These are phyloP conservation scores for Eidolon helvum DNA, from an alignment of 2,113 vertebrate genomes.

Conservation along the genomic window DNA sequence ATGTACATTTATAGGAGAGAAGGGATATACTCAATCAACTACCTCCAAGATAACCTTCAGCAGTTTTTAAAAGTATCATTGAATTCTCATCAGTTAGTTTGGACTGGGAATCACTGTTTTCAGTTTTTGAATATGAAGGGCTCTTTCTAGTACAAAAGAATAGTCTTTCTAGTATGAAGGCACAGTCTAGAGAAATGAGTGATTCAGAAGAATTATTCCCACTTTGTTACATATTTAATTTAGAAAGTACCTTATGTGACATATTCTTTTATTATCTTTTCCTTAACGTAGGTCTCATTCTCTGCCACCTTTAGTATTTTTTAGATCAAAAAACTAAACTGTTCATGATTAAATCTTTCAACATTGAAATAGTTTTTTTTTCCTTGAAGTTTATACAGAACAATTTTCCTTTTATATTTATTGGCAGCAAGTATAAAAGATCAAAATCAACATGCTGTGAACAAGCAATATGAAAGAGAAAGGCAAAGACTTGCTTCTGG, in stretches of 20 bases:
- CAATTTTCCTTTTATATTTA: constrained; percentile 64
- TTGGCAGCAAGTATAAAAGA: constrained; percentile 82
- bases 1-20: neutral
- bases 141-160: neutral
- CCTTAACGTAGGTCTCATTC: neutral
- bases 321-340: constrained; percentile 41
- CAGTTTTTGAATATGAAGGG: neutral
- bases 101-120: neutral
- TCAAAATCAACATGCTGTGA: constrained; percentile 84
- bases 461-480: constrained; percentile 88
- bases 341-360: constrained; percentile 32
- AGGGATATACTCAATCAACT: neutral
- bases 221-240: constrained; percentile 24
- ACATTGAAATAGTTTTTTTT: constrained; percentile 22
- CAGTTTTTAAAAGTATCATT: neutral
- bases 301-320: neutral
- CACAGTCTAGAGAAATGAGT: neutral
- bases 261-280: neutral
- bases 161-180: neutral
- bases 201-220: constrained; percentile 18
- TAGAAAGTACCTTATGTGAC: neutral
- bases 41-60: neutral
- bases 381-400: constrained; percentile 38
- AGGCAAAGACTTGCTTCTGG: constrained; percentile 83
- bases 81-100: neutral